Percentiles rank a stretch among this genome's conserved stretches.
Evolutionary conservation across 2,797 vertebrate species (phyloP).

Genomic region (Trichosurus vulpecula): DNA sequence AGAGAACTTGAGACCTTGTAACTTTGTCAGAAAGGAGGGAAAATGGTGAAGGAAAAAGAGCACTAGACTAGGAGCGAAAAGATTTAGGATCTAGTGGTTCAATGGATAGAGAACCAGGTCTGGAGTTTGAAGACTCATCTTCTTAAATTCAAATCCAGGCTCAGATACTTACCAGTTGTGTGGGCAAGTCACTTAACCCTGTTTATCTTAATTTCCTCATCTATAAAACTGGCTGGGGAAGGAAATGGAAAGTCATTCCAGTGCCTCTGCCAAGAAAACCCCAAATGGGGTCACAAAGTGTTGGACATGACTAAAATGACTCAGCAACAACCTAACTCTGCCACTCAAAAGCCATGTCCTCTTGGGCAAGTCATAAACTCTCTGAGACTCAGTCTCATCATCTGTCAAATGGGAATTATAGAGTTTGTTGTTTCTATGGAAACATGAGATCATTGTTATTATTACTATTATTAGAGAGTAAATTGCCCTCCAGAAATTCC

Average conservation of each 20-base stretch:
- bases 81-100: not conserved
- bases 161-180: not conserved
- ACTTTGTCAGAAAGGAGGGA: not conserved
- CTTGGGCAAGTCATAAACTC: not conserved
- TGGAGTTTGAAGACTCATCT: not conserved
- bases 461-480: not conserved
- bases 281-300: not conserved
- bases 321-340: not conserved
- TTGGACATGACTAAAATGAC: not conserved
- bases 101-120: not conserved
- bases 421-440: not conserved
- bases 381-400: not conserved
- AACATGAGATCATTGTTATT: not conserved
- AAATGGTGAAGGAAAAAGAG: not conserved
- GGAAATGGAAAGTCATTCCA: not conserved
- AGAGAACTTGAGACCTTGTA: not conserved
- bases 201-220: not conserved
- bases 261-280: not conserved
- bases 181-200: not conserved
- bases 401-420: not conserved
- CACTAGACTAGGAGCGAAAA: not conserved
- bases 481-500: not conserved
- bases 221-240: not conserved
- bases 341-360: not conserved
- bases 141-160: not conserved